Evolutionary conservation across 2,888 invertebrate species (phyloP).

Genomic region (Heliothis peltigera): DNA sequence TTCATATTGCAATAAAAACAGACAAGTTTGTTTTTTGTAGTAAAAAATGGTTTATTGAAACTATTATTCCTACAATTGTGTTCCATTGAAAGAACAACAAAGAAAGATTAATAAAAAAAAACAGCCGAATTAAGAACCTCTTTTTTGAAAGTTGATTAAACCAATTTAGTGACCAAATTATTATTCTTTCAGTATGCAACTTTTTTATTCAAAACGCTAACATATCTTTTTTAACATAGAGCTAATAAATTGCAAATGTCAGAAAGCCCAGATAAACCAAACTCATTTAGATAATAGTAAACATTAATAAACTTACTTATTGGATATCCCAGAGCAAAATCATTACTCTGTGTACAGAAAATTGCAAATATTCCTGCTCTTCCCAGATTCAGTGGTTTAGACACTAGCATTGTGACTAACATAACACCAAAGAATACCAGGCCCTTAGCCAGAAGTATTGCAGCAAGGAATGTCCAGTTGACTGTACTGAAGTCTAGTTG

Average conservation of each 20-base stretch:
- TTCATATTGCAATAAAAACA: too few relatives aligned
- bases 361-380: slow-evolving; percentile 97
- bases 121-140: too few relatives aligned
- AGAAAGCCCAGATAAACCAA: not conserved
- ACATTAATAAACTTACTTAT: slow-evolving; percentile 93
- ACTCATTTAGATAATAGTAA: slow-evolving; percentile 1
- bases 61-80: too few relatives aligned
- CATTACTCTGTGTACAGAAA: slow-evolving; percentile 99
- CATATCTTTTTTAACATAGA: too few relatives aligned
- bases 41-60: too few relatives aligned
- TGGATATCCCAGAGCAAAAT: slow-evolving; percentile 98
- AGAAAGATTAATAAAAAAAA: too few relatives aligned
- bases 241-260: not conserved
- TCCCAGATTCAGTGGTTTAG: slow-evolving; percentile 95
- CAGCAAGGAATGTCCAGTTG: slow-evolving; percentile 97
- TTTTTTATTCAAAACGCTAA: too few relatives aligned
- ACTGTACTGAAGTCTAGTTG: slow-evolving; percentile 95
- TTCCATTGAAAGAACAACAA: too few relatives aligned
- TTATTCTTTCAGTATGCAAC: too few relatives aligned
- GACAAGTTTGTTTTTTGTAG: too few relatives aligned
- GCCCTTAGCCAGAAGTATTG: slow-evolving; percentile 96
- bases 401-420: slow-evolving; percentile 93
- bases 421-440: slow-evolving; percentile 95
- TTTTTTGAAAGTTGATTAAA: too few relatives aligned
- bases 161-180: too few relatives aligned